Evolutionary conservation across 2,797 vertebrate species (phyloP).

Genomic region (Threskiornis aethiopicus): DNA sequence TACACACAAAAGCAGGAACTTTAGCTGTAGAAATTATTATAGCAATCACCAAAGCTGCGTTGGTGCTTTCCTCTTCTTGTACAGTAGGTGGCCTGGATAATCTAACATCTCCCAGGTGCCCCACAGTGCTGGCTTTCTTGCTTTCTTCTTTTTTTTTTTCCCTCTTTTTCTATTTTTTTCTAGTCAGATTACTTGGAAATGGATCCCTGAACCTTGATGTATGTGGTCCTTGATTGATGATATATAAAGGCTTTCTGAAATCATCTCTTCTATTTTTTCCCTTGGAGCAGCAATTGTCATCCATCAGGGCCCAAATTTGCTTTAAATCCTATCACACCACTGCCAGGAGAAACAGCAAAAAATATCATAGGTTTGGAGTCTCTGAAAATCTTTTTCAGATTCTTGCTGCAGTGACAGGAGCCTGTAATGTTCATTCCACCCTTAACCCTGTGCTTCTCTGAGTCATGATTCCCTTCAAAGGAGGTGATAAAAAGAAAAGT

Average conservation of each 20-base stretch:
- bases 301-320: not conserved
- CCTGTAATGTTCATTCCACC: slow-evolving; percentile 16
- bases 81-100: not conserved
- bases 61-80: not conserved
- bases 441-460: slow-evolving; percentile 2
- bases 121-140: not conserved
- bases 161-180: not conserved
- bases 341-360: not conserved
- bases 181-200: not conserved
- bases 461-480: slow-evolving; percentile 14
- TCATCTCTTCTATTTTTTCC: not conserved
- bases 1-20: not conserved
- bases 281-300: not conserved
- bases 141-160: not conserved
- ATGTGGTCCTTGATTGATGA: not conserved
- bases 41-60: not conserved
- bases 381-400: not conserved
- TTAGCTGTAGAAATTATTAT: not conserved
- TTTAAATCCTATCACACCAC: not conserved
- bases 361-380: not conserved
- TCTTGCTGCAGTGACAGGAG: not conserved
- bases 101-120: not conserved
- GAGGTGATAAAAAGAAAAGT: slow-evolving; percentile 11
- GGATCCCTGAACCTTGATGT: not conserved
- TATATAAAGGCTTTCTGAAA: slow-evolving; percentile 11